Evolutionary conservation across 1,140 invertebrate genomes (phyloP), one percentile per base, ranked within the genome.

Genomic region (Homalodisca vitripennis): DNA sequence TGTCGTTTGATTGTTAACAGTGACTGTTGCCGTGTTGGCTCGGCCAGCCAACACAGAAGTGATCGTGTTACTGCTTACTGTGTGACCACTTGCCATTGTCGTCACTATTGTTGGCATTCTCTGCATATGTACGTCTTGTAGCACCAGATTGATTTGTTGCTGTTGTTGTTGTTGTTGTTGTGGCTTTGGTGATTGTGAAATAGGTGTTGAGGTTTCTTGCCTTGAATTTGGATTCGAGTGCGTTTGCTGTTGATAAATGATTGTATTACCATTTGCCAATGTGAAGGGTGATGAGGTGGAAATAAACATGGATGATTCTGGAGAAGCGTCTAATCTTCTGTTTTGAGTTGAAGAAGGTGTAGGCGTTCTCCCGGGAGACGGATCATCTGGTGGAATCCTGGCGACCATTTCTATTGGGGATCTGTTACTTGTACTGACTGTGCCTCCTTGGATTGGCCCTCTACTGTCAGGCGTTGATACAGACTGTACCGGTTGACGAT

Each of bases 1-100:
- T 2, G 68, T 47, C 20, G 48, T 67, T 14, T 47, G 67, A 57
- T 72, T 72, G 47, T 88, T 89, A 48, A 90, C 85, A 6, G 90
- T 88, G 2, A 90, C 87, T 0, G 88, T 90, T 1, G 86, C 86
- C 0, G 90, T 91, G 72, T 90, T 89, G 0, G 89, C 85, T 77
- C 87, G 84, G 24, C 90, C 90, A 13, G 90, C 88, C 51, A 91
- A 77, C 3, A 91, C 89, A 20, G 89, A 91, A 0, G 90, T 91
- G 32, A 91, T 88, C 0, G 89, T 91, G 72, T 91, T 90, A 72
- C 88, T 86, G 57, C 88, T 88, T 12, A 88, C 80, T 1, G 88
- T 88, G 73, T 88, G 87, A 27, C 89, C 88, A 76, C 88, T 90
- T 0, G 89, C 89, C 88, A 91, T 90, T 1, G 89, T 91, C 0